Evolutionary conservation across 2,797 vertebrate species (phyloP).

Genomic region (Sus cebifrons): DNA sequence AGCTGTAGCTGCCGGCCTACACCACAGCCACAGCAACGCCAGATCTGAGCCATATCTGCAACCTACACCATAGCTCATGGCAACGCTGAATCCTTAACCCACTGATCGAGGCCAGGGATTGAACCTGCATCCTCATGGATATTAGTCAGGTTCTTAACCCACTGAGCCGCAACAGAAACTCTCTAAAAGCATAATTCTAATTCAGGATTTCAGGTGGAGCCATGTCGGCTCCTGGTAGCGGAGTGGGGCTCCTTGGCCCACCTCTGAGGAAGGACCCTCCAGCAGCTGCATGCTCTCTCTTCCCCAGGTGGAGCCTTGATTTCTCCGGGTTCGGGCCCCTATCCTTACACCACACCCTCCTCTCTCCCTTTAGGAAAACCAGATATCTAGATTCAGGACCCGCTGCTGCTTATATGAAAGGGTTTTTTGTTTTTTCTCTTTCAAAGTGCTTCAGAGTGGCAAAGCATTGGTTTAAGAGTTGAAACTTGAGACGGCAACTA

Average conservation of each 20-base stretch:
- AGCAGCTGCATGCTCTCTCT: neutral
- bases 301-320: neutral
- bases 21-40: no score
- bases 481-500: constrained; percentile 4
- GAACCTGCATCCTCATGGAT: no score
- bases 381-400: neutral
- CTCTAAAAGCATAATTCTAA: neutral
- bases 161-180: no score
- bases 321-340: neutral
- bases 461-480: constrained; percentile 33
- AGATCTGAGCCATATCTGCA: no score
- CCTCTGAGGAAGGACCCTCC: neutral
- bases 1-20: no score
- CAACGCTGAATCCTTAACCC: no score
- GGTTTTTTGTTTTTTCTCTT: neutral
- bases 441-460: constrained; percentile 6
- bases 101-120: no score
- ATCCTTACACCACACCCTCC: neutral
- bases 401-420: neutral
- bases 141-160: no score
- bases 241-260: neutral
- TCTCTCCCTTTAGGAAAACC: constrained; percentile 38
- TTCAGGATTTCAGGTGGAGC: constrained; percentile 38
- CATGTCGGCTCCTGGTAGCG: neutral
- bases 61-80: no score